These are phyloP conservation scores for Burhinus bistriatus DNA, from an alignment of 2,113 vertebrate species.

Conservation along the genomic window DNA sequence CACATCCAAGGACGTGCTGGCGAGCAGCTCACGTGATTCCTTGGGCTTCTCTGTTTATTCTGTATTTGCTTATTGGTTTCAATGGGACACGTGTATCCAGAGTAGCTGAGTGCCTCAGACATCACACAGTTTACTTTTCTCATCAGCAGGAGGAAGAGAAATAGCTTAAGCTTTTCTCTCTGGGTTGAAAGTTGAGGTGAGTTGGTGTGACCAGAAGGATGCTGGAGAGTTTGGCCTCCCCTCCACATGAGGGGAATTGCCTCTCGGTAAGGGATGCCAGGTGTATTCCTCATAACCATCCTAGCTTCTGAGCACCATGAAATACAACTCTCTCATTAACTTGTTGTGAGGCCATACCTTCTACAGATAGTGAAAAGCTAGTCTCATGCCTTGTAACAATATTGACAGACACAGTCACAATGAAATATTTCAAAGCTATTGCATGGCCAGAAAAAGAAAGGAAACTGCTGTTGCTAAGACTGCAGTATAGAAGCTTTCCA, in stretches of 20 bases:
- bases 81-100: not conserved
- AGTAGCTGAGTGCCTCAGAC: fast-evolving
- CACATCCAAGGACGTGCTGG: not conserved
- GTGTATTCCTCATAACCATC: not conserved
- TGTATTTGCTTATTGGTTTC: not conserved
- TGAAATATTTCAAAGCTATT: not conserved
- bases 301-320: not conserved
- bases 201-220: not conserved
- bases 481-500: not conserved
- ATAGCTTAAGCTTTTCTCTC: not conserved
- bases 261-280: not conserved
- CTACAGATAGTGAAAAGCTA: not conserved
- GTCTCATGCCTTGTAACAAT: not conserved
- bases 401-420: not conserved
- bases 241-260: not conserved
- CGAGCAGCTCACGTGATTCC: not conserved
- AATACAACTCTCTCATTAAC: not conserved
- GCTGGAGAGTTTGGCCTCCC: no score
- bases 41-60: not conserved
- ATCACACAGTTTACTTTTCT: not conserved
- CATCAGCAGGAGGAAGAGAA: not conserved
- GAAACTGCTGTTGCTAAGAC: not conserved
- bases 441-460: not conserved
- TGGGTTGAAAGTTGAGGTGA: not conserved
- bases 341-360: not conserved